These are phyloP conservation scores for Typhlichthys eigenmanni DNA, from an alignment of 2,797 vertebrate species.

Conservation along the genomic window DNA sequence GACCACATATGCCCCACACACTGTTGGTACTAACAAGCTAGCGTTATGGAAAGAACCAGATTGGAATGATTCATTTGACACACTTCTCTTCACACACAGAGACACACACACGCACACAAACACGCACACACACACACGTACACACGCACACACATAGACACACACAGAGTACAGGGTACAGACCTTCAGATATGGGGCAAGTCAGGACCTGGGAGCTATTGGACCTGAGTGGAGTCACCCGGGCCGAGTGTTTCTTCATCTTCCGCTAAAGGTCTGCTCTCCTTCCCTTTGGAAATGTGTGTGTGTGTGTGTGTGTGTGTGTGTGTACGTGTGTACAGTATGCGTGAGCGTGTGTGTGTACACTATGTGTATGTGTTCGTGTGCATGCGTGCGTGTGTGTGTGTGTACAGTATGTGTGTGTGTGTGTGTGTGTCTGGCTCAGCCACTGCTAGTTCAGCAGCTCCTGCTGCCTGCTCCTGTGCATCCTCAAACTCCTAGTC, in stretches of 20 bases:
- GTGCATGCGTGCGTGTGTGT: slow-evolving; percentile 21
- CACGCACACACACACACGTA: slow-evolving; percentile 7
- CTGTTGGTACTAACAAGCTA: not conserved
- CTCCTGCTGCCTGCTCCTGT: slow-evolving; percentile 56
- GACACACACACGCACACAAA: slow-evolving; percentile 15
- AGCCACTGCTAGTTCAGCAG: slow-evolving; percentile 60
- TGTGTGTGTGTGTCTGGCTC: slow-evolving; percentile 23
- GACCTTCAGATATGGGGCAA: slow-evolving; percentile 84
- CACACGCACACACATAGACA: slow-evolving; percentile 1
- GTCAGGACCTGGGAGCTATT: slow-evolving; percentile 85
- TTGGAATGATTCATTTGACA: slow-evolving; percentile 2
- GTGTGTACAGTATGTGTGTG: slow-evolving; percentile 30
- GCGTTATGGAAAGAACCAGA: not conserved
- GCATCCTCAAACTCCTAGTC: slow-evolving; percentile 65
- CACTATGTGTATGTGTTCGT: slow-evolving; percentile 25
- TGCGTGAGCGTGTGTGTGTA: slow-evolving; percentile 9
- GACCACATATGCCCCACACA: not conserved
- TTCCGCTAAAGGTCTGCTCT: slow-evolving; percentile 68
- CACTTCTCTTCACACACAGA: not conserved
- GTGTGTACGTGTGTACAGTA: slow-evolving; percentile 16
- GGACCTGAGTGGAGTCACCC: slow-evolving; percentile 83
- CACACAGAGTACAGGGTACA: slow-evolving; percentile 34
- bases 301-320: slow-evolving; percentile 25
- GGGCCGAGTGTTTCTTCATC: slow-evolving; percentile 86
- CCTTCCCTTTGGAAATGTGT: slow-evolving; percentile 53